A percentile compares a stretch with the other conserved stretches of the same genome.
phyloP scores from a whole-genome alignment of 2,888 invertebrate species.

The Metellina segmentata region DNA sequence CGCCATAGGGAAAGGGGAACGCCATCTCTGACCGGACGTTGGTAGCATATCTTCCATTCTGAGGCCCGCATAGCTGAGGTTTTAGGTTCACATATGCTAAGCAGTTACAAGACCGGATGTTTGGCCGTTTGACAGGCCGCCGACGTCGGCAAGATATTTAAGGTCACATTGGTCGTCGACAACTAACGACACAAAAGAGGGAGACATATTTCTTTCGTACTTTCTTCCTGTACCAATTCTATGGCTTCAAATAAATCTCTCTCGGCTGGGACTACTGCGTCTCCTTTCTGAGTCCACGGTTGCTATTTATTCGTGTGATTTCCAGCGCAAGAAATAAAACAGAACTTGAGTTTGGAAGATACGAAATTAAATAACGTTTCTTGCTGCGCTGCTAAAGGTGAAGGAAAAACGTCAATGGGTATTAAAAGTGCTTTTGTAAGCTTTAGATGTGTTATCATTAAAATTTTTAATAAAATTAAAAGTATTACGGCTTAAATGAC shows the following conservation, averaged over 20 bases:
- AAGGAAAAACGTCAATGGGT: too few relatives aligned
- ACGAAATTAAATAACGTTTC: too few relatives aligned
- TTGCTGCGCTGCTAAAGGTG: too few relatives aligned
- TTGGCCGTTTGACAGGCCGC: conserved; percentile 65
- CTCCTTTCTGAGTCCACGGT: too few relatives aligned
- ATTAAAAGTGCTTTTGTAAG: too few relatives aligned
- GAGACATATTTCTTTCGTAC: conserved; percentile 65
- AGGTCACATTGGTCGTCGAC: conserved; percentile 55
- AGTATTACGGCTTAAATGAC: too few relatives aligned
- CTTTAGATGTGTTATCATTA: too few relatives aligned
- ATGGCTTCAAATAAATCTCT: conserved; percentile 56
- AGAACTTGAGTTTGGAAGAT: too few relatives aligned
- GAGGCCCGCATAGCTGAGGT: conserved; percentile 37
- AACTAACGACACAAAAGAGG: conserved; percentile 44
- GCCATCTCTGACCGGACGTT: conserved; percentile 59
- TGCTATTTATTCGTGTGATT: too few relatives aligned
- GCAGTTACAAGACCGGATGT: conserved; percentile 57
- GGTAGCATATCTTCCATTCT: background rate
- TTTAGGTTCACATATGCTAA: conserved; percentile 55
- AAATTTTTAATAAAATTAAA: too few relatives aligned
- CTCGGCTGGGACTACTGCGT: background rate
- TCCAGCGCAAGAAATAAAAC: too few relatives aligned
- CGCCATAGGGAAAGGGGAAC: background rate
- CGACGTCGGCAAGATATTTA: conserved; percentile 64
- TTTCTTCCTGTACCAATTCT: conserved; percentile 62